Base-by-base conservation (phyloP, 2,888 invertebrate species). In the Aspidiotus rigidus region DNA sequence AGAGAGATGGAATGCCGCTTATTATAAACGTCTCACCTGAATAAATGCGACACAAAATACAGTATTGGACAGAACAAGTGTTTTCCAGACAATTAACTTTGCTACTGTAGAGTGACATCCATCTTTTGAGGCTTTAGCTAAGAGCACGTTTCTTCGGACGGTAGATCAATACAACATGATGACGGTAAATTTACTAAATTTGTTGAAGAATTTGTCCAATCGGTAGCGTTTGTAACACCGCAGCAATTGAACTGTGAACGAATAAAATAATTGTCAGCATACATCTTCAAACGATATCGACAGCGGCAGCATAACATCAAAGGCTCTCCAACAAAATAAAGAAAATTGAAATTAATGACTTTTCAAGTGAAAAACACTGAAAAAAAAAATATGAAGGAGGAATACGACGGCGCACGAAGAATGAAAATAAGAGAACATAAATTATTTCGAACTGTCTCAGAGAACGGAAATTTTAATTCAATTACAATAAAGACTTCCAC, bases 221-320 rank as follows among this genome's bases (percentile, higher is more conserved):
- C 67, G 0, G 44, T 49, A 16, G 49, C 57, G 10, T 67, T 67
- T 40, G 44, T 59, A 10, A 67, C 59, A 13, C 67, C 67, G 16
- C 67, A 67, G 15, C 67, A 67, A n/a, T 39, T 28, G 39, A 67
- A 59, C 67, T 67, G 39, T 15, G 10, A 11, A 66, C 15, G n/a
- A 57, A 6, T 11, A 49, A 3, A 11, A 49, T 49, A 49, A 11
- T 13, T 49, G 49, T 13, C 28, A 28, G 28, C 28, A 28, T 28
- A 28, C 28, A 5, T 28, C 28, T 28, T 28, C 28, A 28, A 28
- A 28, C 28, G 28, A 28, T 28, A 28, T 28, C 5, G 28, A 28
- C 28, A 3, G 28, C 28, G 28, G 28, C 28, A 28, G 5, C 5
- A 28, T 28, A n/a, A n/a, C n/a, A 3, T 28, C 28, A 1, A 28